Percentiles rank a stretch among this genome's conserved stretches.
phyloP scores from a whole-genome alignment of 2,113 vertebrate genomes.

The Albula goreensis region DNA sequence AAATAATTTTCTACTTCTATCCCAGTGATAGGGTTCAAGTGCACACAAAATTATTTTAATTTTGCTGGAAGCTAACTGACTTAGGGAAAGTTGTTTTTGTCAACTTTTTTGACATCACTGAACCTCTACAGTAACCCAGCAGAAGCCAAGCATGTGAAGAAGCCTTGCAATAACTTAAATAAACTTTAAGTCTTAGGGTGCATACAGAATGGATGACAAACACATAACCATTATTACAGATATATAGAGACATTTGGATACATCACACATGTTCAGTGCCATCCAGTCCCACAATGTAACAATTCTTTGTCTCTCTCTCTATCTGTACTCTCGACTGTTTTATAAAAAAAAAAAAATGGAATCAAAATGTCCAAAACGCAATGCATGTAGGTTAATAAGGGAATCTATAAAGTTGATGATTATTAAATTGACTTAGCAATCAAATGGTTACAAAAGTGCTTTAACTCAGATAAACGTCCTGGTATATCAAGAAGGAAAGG shows the following conservation, averaged over 20 bases:
- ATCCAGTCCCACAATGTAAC: not conserved
- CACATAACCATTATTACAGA: not conserved
- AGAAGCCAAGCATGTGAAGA: not conserved
- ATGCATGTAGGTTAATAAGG: not conserved
- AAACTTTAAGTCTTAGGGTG: not conserved
- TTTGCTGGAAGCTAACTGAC: not conserved
- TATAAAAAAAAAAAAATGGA: not conserved
- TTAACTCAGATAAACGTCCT: slow-evolving; percentile 66
- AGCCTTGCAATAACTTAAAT: not conserved
- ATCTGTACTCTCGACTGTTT: not conserved
- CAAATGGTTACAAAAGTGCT: slow-evolving; percentile 67
- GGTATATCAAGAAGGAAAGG: slow-evolving; percentile 48
- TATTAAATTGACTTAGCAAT: not conserved
- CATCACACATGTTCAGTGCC: not conserved
- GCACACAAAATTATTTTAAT: not conserved
- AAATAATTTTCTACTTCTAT: not conserved
- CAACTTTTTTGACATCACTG: not conserved
- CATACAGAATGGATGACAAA: not conserved
- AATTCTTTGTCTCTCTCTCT: not conserved
- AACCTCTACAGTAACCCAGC: not conserved
- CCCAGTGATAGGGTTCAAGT: not conserved
- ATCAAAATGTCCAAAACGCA: not conserved
- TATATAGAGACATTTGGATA: not conserved
- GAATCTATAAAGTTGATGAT: not conserved
- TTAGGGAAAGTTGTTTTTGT: not conserved